Evolutionary conservation across 2,888 invertebrate genomes (phyloP).

Genomic region (Acrobasis consociella): DNA sequence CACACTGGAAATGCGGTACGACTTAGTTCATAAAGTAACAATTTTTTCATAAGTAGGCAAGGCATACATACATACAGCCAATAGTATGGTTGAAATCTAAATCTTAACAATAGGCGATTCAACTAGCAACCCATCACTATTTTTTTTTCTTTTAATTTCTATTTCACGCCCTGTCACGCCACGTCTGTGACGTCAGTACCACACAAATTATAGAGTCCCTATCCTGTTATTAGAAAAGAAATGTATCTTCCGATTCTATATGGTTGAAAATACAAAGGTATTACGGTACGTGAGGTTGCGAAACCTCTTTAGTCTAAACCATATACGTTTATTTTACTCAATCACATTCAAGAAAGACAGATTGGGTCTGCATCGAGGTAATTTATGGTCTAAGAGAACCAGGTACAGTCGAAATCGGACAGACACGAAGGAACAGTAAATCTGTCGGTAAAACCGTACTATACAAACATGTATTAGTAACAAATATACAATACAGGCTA

Average conservation of each 20-base stretch:
- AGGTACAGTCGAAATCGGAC: background rate
- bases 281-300: background rate
- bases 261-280: background rate
- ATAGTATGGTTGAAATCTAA: no score
- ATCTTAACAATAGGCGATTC: no score
- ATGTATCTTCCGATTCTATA: background rate
- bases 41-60: background rate
- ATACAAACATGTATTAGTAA: no score
- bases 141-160: no score
- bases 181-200: no score
- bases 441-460: background rate
- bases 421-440: background rate
- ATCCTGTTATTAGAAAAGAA: no score
- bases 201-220: no score
- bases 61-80: no score
- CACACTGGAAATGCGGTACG: background rate
- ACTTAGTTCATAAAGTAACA: no score
- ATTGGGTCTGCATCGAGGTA: background rate
- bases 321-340: background rate
- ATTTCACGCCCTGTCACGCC: no score
- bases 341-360: conserved; percentile 1
- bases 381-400: background rate
- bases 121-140: no score
- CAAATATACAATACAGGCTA: no score
- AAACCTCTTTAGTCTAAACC: background rate